These are phyloP conservation scores for Leucania comma DNA, from an alignment of 2,888 invertebrate genomes.

Conservation along the genomic window DNA sequence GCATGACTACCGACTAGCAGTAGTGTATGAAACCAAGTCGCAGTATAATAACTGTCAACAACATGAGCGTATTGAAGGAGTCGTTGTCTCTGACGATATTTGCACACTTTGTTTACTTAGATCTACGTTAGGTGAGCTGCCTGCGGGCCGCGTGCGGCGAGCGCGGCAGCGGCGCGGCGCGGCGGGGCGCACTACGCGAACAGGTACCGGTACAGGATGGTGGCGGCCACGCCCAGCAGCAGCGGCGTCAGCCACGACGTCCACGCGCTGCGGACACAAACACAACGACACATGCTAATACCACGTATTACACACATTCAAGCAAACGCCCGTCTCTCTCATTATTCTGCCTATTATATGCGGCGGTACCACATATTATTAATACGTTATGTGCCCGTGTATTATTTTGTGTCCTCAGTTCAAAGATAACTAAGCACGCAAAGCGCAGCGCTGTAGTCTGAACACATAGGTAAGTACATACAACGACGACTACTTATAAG, in stretches of 20 bases:
- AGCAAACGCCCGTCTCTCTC: neutral
- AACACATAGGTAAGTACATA: slow-evolving; percentile 7
- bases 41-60: neutral
- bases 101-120: slow-evolving; percentile 25
- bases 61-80: slow-evolving; percentile 2
- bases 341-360: neutral
- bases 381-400: neutral
- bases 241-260: slow-evolving; percentile 93
- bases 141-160: slow-evolving; percentile 11
- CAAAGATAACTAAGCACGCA: slow-evolving; percentile 11
- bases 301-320: slow-evolving; percentile 11
- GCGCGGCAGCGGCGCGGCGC: slow-evolving; percentile 36
- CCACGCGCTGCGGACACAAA: slow-evolving; percentile 77
- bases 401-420: slow-evolving; percentile 1
- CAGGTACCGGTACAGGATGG: slow-evolving; percentile 93
- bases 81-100: slow-evolving; percentile 33
- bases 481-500: neutral
- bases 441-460: neutral
- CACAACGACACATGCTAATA: slow-evolving; percentile 53
- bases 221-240: slow-evolving; percentile 92
- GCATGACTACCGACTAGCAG: neutral
- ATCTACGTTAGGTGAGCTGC: slow-evolving; percentile 12
- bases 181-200: slow-evolving; percentile 86
- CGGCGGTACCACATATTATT: neutral
- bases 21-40: neutral